Evolutionary conservation across 2,888 invertebrate species (phyloP).

Genomic region (Ichneumoninae sp.): DNA sequence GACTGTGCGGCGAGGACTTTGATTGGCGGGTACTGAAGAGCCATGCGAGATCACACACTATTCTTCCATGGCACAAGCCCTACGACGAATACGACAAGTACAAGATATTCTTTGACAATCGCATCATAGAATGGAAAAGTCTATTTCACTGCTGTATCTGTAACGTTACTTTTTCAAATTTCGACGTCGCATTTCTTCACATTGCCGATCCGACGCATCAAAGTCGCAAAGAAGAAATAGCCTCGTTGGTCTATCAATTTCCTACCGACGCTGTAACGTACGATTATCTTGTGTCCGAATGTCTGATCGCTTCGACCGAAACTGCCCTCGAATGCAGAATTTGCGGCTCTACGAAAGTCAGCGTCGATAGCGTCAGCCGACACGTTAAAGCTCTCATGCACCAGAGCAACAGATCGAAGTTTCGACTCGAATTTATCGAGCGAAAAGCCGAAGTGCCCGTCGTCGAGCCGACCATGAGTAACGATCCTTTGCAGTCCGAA

Average conservation of each 20-base stretch:
- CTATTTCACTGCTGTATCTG: slow-evolving; percentile 16
- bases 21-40: neutral
- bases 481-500: neutral
- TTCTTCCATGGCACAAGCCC: slow-evolving; percentile 12
- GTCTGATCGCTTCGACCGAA: neutral
- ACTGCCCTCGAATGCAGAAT: neutral
- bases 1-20: neutral
- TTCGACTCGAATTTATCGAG: neutral
- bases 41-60: slow-evolving; percentile 10
- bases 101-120: slow-evolving; percentile 35
- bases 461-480: neutral
- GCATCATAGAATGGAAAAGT: neutral
- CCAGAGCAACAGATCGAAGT: neutral
- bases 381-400: slow-evolving; percentile 27
- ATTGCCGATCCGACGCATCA: neutral
- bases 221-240: neutral
- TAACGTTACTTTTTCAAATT: neutral
- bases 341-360: slow-evolving; percentile 2
- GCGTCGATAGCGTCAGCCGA: neutral
- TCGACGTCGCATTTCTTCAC: slow-evolving; percentile 15
- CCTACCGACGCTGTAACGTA: neutral
- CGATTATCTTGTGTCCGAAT: slow-evolving; percentile 3
- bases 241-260: neutral
- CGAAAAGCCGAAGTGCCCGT: neutral
- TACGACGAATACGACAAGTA: neutral